Conservation (phyloP, 1,140 invertebrate species). For the Polyergus mexicanus region DNA sequence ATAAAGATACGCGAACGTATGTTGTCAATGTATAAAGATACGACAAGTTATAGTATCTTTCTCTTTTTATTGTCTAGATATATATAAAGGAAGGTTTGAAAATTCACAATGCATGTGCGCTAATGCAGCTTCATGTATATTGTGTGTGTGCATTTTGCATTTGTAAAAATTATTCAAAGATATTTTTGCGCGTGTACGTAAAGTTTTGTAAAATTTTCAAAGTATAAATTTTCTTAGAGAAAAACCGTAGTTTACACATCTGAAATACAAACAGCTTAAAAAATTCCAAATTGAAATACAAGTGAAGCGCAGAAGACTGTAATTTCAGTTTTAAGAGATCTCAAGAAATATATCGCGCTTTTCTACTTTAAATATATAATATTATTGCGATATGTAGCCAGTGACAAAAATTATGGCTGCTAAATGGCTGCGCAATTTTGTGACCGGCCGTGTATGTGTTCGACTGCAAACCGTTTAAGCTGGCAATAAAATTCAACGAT, state of each 20-base stretch:
- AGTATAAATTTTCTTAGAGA: background rate
- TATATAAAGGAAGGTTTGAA: background rate
- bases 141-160: no score
- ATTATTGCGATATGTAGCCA: conserved; percentile 46
- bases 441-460: conserved; percentile 68
- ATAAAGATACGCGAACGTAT: no score
- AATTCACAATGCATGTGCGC: background rate
- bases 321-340: background rate
- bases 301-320: no score
- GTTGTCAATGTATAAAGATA: no score
- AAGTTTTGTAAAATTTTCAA: background rate
- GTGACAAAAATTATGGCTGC: conserved; percentile 33
- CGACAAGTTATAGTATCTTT: no score
- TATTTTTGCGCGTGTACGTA: background rate
- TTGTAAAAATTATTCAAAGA: background rate
- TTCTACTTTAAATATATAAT: conserved; percentile 46
- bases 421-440: conserved; percentile 65
- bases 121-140: background rate
- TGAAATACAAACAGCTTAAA: background rate
- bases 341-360: background rate
- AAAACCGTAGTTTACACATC: background rate
- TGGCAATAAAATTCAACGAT: conserved; percentile 79
- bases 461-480: conserved; percentile 77
- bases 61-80: background rate
- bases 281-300: background rate